A percentile compares a stretch with the other conserved stretches of the same genome.
Evolutionary conservation across 2,113 vertebrate genomes (phyloP).

Genomic region (human): GRCh38 chr9:18212501-18213000

Average conservation of each 20-base stretch:
- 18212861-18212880: not conserved
- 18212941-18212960: not conserved
- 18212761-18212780: not conserved
- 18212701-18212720: not conserved
- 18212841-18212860: not conserved
- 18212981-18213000: constrained; percentile 42
- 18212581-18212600: not conserved
- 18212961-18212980: not conserved
- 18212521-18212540: not conserved
- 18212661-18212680: not conserved
- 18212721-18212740: not conserved
- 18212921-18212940: constrained; percentile 4
- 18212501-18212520: not conserved
- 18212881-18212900: not conserved
- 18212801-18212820: not conserved
- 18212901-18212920: constrained; percentile 48
- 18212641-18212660: not conserved
- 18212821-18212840: not conserved
- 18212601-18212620: not conserved
- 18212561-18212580: not conserved
- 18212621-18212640: not conserved
- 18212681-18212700: not conserved
- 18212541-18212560: not conserved
- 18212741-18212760: not conserved
- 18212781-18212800: not conserved